These are phyloP conservation scores for Drosophila parvula DNA, from an alignment of 1,140 invertebrate species.

Conservation along the genomic window DNA sequence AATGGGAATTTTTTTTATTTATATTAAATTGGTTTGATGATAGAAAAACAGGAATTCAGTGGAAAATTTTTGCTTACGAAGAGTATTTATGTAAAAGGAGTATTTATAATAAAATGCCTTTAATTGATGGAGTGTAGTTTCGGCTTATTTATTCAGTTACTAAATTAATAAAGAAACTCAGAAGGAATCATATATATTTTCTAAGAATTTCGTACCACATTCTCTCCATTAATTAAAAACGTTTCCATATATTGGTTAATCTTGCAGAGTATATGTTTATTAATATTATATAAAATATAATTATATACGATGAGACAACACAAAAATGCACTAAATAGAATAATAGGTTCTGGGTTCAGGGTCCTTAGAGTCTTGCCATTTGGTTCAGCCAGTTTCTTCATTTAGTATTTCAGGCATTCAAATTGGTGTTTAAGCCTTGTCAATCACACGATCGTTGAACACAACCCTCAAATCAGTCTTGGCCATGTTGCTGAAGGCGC, in stretches of 20 bases:
- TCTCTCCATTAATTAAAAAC: not conserved
- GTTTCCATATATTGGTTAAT: not conserved
- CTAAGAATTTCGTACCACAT: no score
- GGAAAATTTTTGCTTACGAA: no score
- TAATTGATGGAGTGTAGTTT: no score
- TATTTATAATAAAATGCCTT: no score
- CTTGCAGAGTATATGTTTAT: constrained; percentile 14
- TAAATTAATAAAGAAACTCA: no score
- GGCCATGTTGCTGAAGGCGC: constrained; percentile 85
- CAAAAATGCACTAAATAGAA: not conserved
- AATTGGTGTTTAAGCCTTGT: constrained; percentile 27
- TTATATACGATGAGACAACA: constrained; percentile 18
- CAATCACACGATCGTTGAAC: constrained; percentile 67
- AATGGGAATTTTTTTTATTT: not conserved
- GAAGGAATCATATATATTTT: no score
- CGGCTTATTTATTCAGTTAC: no score
- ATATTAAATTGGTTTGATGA: not conserved
- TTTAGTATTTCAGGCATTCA: not conserved
- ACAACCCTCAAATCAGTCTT: constrained; percentile 85
- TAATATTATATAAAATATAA: constrained; percentile 7
- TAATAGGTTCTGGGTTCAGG: not conserved
- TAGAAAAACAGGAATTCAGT: not conserved
- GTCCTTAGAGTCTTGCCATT: constrained; percentile 8
- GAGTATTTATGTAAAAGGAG: not conserved
- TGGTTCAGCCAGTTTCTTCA: not conserved